A percentile compares a stretch with the other conserved stretches of the same genome.
Evolutionary conservation across 2,888 invertebrate species (phyloP).

Genomic region (Idaea biselata): DNA sequence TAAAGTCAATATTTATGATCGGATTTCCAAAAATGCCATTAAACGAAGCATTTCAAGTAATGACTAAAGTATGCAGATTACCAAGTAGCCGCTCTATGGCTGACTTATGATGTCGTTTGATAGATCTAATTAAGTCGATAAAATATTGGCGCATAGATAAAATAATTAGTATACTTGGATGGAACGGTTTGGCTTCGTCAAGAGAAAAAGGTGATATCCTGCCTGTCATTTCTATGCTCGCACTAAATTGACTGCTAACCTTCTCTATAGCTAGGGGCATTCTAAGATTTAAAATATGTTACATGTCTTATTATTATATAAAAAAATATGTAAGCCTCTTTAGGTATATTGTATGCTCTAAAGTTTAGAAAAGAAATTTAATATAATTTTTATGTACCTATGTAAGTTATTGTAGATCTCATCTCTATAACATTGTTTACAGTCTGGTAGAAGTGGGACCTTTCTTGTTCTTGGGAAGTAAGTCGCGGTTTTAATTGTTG

Average conservation of each 20-base stretch:
- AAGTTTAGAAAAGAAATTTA: constrained; percentile 24
- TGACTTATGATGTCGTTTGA: not conserved
- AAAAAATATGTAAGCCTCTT: too few relatives aligned
- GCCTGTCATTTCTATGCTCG: too few relatives aligned
- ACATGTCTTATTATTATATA: too few relatives aligned
- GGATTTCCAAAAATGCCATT: not conserved
- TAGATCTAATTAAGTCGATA: not conserved
- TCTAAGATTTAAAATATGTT: too few relatives aligned
- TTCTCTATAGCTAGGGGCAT: too few relatives aligned
- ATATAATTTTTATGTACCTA: constrained; percentile 13
- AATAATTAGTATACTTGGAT: not conserved
- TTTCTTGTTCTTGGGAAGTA: constrained; percentile 71
- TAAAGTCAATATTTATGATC: constrained; percentile 6
- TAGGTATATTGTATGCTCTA: too few relatives aligned
- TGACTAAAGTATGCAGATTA: not conserved
- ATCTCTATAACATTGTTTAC: constrained; percentile 52
- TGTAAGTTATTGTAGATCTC: constrained; percentile 26
- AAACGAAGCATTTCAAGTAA: not conserved
- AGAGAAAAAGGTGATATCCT: too few relatives aligned
- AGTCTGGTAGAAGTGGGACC: constrained; percentile 53
- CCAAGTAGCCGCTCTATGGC: not conserved
- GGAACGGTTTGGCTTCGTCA: too few relatives aligned
- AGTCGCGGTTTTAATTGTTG: constrained; percentile 40
- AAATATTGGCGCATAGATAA: not conserved
- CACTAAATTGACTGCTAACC: too few relatives aligned